Conservation (phyloP, 2,888 invertebrate species). For the Hedychridium roseum region DNA sequence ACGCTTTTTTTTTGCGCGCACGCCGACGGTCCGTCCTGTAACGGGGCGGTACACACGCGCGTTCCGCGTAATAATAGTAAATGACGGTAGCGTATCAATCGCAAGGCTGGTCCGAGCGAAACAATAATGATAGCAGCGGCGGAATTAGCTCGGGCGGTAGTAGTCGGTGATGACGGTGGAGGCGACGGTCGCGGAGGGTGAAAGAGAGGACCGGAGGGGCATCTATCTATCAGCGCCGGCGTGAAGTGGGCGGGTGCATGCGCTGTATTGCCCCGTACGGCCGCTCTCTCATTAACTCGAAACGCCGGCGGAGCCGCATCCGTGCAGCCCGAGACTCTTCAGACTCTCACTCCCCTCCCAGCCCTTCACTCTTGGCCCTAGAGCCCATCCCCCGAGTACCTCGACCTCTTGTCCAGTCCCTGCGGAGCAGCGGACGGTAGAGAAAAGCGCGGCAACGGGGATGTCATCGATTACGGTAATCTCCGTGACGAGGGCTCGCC, state of each 20-base stretch:
- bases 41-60: too few species aligned
- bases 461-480: too few species aligned
- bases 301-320: constrained; percentile 69
- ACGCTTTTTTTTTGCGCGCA: neutral
- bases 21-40: neutral
- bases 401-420: constrained; percentile 25
- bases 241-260: constrained; percentile 64
- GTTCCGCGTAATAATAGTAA: constrained; percentile 9
- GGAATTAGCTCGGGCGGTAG: too few species aligned
- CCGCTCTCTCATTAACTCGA: constrained; percentile 64
- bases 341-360: constrained; percentile 63
- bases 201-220: constrained; percentile 53
- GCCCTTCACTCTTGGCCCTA: neutral
- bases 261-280: constrained; percentile 61
- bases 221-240: constrained; percentile 65
- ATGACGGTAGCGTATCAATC: neutral
- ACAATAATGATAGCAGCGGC: neutral
- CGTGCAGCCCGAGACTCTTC: constrained; percentile 61
- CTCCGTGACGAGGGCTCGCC: too few species aligned
- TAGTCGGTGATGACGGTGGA: too few species aligned
- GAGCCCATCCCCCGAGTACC: constrained; percentile 10
- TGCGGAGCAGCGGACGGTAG: too few species aligned
- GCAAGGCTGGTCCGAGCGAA: neutral
- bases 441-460: too few species aligned
- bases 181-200: constrained; percentile 27